Evolutionary conservation across 1,140 invertebrate species (phyloP), one percentile per base, ranked within the genome.

Genomic region (Drosophila bocqueti): DNA sequence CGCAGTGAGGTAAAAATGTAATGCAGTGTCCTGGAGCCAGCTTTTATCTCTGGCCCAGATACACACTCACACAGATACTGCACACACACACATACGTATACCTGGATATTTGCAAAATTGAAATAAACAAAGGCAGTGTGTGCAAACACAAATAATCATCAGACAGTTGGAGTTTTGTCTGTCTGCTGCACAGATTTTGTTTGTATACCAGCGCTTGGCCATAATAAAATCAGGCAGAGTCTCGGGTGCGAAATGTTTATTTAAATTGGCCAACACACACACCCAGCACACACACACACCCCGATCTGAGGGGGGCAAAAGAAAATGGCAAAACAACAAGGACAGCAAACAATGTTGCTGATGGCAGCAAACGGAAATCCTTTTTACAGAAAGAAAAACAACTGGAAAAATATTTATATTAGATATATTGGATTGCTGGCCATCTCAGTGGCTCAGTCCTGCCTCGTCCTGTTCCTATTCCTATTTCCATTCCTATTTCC

Each of bases 341-440:
- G 77, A 76, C 43, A 75, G 73, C 66, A 68, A 68, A 55, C 55
- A 79, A 79, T 79, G 79, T 46, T 72, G 67, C 76, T 71, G 50
- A 76, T 76, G 64, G 82, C 67, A 73, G 69, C 69, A 71, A 87
- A 87, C 81, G 84, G 84, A 87, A 89, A 84, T 89, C 84, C 84
- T 84, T 89, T 87, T 80, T 72, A 61, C 67, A 61, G 38, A 60
- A 73, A 42, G 68, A 71, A 84, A 89, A 84, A 84, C 85, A 89
- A 87, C 81, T 84, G 85, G 73, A 89, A 89, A 84, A 89, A 89
- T 89, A 89, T 89, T 89, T 89, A 90, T 89, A 89, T 89, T 89
- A 89, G 84, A 87, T 89, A 87, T 87, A 87, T 84, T 89, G 85
- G 81, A 85, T 85, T 79, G 68, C 52, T 47, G 31, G 49, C 40